phyloP scores from a whole-genome alignment of 1,140 invertebrate genomes.

The Drosophila eugracilis region DNA sequence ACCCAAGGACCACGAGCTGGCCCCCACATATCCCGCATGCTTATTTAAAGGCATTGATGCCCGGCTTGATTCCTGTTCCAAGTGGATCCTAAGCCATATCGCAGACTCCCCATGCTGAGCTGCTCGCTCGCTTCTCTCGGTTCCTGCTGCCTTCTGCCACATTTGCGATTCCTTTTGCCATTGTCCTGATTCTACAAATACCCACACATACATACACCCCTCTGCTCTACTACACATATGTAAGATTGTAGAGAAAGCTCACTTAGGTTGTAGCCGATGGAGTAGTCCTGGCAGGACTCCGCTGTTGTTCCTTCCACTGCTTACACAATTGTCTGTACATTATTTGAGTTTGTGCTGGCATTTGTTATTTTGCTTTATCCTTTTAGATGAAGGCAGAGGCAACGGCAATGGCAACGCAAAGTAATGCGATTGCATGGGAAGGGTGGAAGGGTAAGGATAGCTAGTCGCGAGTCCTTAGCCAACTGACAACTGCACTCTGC shows the following conservation, averaged over 20 bases:
- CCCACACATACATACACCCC: constrained; percentile 1
- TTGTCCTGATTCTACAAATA: constrained; percentile 19
- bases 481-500: constrained; percentile 35
- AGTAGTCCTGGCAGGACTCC: constrained; percentile 6
- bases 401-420: no score
- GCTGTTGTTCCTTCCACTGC: constrained; percentile 15
- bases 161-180: constrained; percentile 74
- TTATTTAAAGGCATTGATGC: constrained; percentile 42
- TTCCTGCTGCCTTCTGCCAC: constrained; percentile 64
- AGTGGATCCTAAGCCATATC: constrained; percentile 49
- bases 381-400: constrained; percentile 55
- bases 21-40: constrained; percentile 40
- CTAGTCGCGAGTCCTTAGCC: constrained; percentile 31
- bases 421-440: constrained; percentile 67
- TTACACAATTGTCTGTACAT: constrained; percentile 74
- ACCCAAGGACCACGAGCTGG: no score
- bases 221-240: no score
- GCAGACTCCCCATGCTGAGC: constrained; percentile 8
- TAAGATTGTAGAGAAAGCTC: neutral
- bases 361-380: constrained; percentile 76
- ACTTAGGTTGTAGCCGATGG: constrained; percentile 12
- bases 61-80: constrained; percentile 18
- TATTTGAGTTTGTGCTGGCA: constrained; percentile 72
- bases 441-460: no score
- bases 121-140: no score